Evolutionary conservation across 2,888 invertebrate species (phyloP).

Genomic region (Rhamphomyia laevipes): DNA sequence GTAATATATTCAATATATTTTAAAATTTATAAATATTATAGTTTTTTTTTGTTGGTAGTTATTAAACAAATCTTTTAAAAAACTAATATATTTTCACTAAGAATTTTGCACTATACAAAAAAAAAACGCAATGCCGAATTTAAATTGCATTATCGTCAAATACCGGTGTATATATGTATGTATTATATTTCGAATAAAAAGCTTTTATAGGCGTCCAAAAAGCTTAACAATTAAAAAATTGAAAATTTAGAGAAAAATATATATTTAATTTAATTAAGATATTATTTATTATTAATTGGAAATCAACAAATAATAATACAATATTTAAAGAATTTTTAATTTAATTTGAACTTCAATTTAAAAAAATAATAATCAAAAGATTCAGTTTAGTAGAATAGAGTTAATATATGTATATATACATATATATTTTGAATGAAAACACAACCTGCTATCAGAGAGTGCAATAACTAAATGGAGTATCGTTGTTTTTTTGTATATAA

Average conservation of each 20-base stretch:
- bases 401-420: too few relatives aligned
- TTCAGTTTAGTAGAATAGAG: too few relatives aligned
- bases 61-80: too few relatives aligned
- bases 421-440: slow-evolving; percentile 28
- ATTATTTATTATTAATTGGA: background rate
- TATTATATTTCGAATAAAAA: background rate
- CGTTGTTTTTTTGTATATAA: too few relatives aligned
- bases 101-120: too few relatives aligned
- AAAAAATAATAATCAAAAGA: slow-evolving; percentile 4
- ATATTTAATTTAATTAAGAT: background rate
- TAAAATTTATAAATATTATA: too few relatives aligned
- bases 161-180: too few relatives aligned
- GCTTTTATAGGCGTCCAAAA: background rate
- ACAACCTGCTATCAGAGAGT: slow-evolving; percentile 40
- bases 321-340: background rate
- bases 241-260: background rate
- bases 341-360: background rate
- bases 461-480: slow-evolving; percentile 37
- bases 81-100: too few relatives aligned
- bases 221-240: background rate
- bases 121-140: too few relatives aligned
- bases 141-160: too few relatives aligned
- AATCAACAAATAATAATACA: background rate
- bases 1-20: too few relatives aligned
- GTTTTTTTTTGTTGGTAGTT: too few relatives aligned